These are phyloP conservation scores for Lepeophtheirus salmonis DNA, from an alignment of 1,140 invertebrate genomes.

Conservation along the genomic window DNA sequence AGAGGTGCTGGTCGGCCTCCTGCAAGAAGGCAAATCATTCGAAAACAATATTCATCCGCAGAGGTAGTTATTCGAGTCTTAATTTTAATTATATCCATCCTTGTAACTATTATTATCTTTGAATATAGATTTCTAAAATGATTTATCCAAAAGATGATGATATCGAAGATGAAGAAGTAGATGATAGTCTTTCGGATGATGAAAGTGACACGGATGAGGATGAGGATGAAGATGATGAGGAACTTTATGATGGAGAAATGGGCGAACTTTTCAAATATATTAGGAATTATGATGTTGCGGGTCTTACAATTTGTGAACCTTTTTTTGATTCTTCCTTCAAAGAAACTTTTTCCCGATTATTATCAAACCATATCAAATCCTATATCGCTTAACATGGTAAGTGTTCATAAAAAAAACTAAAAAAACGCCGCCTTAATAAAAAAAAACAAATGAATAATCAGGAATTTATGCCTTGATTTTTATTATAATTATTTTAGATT, in stretches of 20 bases:
- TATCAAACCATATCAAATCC: conserved; percentile 93
- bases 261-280: conserved; percentile 11
- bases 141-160: not conserved
- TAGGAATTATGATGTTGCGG: conserved; percentile 3
- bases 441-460: no score
- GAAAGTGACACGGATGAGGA: conserved; percentile 8
- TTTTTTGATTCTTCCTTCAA: conserved; percentile 15
- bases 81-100: no score
- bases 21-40: conserved; percentile 8
- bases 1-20: conserved; percentile 5
- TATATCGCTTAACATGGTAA: conserved; percentile 47
- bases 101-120: no score
- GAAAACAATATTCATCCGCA: not conserved
- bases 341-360: conserved; percentile 81
- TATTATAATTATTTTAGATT: conserved; percentile 41
- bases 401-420: no score
- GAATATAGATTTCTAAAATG: not conserved
- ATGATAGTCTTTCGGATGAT: not conserved
- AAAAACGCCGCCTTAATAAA: no score
- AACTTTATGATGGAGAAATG: not conserved
- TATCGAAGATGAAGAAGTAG: not conserved
- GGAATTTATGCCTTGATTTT: no score
- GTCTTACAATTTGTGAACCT: not conserved
- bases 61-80: no score
- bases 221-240: not conserved